Conservation (phyloP, 2,888 invertebrate species). For the Eubasilissa splendida region DNA sequence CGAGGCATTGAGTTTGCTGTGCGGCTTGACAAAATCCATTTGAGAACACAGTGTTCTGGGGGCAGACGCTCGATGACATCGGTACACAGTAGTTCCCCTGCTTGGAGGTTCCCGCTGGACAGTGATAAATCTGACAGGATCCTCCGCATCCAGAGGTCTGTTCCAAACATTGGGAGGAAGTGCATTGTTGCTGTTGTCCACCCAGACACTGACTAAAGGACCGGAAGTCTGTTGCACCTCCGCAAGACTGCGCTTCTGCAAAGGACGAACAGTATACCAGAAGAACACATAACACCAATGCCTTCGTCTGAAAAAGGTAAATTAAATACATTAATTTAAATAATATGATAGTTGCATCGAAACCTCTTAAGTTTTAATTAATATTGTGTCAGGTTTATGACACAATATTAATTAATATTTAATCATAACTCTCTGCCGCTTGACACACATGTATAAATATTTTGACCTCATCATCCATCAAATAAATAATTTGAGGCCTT, state of each 20-base stretch:
- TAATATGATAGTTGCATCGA: background rate
- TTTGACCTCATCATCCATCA: too few species aligned
- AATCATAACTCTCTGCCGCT: too few species aligned
- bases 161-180: background rate
- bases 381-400: background rate
- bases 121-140: slow-evolving; percentile 13
- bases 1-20: slow-evolving; percentile 1
- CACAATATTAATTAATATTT: background rate
- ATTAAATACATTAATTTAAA: background rate
- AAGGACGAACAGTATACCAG: background rate
- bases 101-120: slow-evolving; percentile 19
- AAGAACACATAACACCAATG: background rate
- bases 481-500: too few species aligned
- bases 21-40: slow-evolving; percentile 36
- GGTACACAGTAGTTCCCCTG: slow-evolving; percentile 32
- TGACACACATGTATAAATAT: too few species aligned
- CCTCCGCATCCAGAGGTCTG: background rate
- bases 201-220: background rate
- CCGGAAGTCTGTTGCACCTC: slow-evolving; percentile 1
- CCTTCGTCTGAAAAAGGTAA: slow-evolving; percentile 5
- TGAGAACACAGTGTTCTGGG: slow-evolving; percentile 14
- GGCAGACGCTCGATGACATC: slow-evolving; percentile 16
- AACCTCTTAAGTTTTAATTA: background rate
- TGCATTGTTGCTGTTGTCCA: background rate
- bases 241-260: background rate